A percentile compares a stretch with the other conserved stretches of the same genome.
These are phyloP conservation scores for Pyrrhura leucotis DNA, from an alignment of 2,797 vertebrate species.

Conservation along the genomic window DNA sequence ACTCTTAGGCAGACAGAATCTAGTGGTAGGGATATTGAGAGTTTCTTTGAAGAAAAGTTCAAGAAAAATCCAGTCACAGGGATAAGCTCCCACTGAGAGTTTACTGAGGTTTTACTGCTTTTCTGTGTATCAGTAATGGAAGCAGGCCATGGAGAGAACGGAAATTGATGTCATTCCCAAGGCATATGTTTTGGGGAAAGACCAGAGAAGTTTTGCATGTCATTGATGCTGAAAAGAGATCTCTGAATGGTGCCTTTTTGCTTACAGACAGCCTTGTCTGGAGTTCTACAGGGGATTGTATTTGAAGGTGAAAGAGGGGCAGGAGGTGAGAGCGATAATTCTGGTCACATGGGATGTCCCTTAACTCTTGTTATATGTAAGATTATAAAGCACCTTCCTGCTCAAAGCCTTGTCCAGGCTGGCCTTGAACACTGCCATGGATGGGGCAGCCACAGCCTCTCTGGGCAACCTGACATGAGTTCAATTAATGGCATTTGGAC, in stretches of 20 bases:
- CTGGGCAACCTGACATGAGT: neutral
- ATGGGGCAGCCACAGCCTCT: neutral
- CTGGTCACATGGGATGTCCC: neutral
- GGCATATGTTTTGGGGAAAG: neutral
- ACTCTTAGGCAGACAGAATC: neutral
- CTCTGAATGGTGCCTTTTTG: neutral
- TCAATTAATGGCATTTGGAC: neutral
- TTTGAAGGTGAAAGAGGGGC: neutral
- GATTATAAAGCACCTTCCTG: neutral
- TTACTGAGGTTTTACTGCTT: neutral
- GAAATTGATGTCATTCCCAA: neutral
- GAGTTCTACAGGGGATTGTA: neutral
- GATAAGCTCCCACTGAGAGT: neutral
- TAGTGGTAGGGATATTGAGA: neutral
- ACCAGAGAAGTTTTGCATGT: neutral
- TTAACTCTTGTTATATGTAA: neutral
- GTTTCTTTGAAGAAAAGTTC: constrained; percentile 16
- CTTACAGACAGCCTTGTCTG: neutral
- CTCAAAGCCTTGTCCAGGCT: neutral
- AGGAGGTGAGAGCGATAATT: neutral
- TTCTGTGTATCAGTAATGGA: neutral
- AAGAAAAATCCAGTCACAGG: neutral
- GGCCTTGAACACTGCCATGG: neutral
- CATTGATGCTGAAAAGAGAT: neutral
- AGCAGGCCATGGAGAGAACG: neutral